Conservation (phyloP, 1,140 invertebrate genomes). For the Latrodectus geometricus region DNA sequence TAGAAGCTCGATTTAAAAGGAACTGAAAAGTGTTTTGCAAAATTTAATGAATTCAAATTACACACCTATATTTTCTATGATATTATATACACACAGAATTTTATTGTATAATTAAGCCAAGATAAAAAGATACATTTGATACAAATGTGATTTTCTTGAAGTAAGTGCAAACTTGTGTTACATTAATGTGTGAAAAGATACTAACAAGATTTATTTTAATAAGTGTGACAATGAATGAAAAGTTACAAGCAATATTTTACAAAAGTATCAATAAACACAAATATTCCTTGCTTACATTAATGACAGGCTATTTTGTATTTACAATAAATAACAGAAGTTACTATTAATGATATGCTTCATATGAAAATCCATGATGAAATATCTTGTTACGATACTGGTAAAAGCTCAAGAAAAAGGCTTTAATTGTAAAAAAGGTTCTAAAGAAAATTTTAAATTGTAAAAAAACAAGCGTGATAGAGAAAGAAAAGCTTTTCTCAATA, state of each 20-base stretch:
- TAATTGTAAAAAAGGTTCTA: neutral
- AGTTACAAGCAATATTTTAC: neutral
- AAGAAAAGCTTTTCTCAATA: too few species aligned
- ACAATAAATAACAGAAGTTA: neutral
- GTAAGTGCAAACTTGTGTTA: neutral
- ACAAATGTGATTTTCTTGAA: neutral
- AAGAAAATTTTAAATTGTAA: neutral
- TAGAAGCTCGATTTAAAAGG: neutral
- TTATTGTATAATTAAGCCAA: neutral
- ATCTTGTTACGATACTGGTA: neutral
- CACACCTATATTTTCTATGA: neutral
- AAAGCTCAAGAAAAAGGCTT: neutral
- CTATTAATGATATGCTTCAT: neutral
- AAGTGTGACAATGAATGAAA: neutral
- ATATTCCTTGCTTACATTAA: neutral
- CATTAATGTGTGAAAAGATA: neutral
- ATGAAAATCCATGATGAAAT: neutral
- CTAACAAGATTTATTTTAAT: neutral
- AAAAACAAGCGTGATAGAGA: too few species aligned
- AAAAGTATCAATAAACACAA: neutral
- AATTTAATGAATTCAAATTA: neutral
- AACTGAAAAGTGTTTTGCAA: neutral
- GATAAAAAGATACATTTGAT: neutral
- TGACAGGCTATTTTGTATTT: neutral
- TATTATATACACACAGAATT: neutral